Evolutionary conservation across 2,797 vertebrate species (phyloP).

Genomic region (Lutjanus campechanus): DNA sequence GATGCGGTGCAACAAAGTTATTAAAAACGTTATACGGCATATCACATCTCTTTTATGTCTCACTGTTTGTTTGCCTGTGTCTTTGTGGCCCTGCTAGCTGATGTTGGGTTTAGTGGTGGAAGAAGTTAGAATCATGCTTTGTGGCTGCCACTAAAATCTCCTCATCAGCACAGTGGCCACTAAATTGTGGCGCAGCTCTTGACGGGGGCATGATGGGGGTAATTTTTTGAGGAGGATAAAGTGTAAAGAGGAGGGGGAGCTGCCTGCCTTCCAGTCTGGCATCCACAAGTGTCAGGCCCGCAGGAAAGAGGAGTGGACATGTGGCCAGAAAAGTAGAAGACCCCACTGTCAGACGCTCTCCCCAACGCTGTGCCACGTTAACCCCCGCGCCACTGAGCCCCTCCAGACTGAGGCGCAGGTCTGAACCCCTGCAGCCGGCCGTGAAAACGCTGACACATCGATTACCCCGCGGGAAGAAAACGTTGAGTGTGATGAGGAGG

Average conservation of each 20-base stretch:
- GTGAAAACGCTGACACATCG: slow-evolving; percentile 83
- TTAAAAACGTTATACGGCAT: slow-evolving; percentile 60
- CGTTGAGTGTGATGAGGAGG: slow-evolving; percentile 67
- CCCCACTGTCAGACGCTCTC: slow-evolving; percentile 38
- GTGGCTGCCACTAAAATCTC: slow-evolving; percentile 60
- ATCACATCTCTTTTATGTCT: slow-evolving; percentile 69
- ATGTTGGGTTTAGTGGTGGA: slow-evolving; percentile 39
- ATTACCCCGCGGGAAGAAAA: slow-evolving; percentile 63
- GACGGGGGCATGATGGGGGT: slow-evolving; percentile 39
- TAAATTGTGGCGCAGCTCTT: slow-evolving; percentile 39
- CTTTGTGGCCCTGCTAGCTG: slow-evolving; percentile 43
- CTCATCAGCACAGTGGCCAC: slow-evolving; percentile 49
- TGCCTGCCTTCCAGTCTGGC: slow-evolving; percentile 26
- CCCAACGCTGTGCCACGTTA: slow-evolving; percentile 53
- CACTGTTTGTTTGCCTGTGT: slow-evolving; percentile 54
- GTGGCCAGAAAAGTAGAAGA: slow-evolving; percentile 45
- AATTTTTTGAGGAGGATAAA: slow-evolving; percentile 26
- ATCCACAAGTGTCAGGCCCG: slow-evolving; percentile 61
- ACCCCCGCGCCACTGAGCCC: slow-evolving; percentile 56
- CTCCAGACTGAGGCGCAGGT: slow-evolving; percentile 53
- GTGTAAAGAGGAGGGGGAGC: neutral
- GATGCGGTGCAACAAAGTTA: slow-evolving; percentile 71
- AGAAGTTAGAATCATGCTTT: slow-evolving; percentile 50
- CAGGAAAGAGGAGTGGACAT: slow-evolving; percentile 50
- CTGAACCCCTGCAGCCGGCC: slow-evolving; percentile 73